Evolutionary conservation across 92 coral and sea anemone genomes (phyloP).

Genomic region (Heteractis magnifica): DNA sequence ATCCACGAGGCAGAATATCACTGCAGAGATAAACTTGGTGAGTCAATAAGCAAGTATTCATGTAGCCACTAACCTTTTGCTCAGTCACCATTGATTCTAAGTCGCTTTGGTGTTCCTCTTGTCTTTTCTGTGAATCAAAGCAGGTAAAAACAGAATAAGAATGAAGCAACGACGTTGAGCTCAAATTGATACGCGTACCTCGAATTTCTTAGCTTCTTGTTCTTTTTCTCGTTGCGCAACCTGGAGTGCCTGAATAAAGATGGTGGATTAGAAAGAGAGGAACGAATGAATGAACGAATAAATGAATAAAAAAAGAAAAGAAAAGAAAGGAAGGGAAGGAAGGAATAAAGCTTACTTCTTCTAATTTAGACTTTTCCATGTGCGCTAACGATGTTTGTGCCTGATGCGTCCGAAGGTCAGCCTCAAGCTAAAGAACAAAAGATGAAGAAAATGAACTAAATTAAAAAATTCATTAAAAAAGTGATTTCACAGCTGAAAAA

Average conservation of each 20-base stretch:
- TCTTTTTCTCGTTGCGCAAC: conserved; percentile 51
- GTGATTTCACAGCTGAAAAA: no score
- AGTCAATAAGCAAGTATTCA: not conserved
- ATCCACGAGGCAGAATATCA: no score
- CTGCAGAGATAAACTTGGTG: no score
- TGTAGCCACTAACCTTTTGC: conserved; percentile 46
- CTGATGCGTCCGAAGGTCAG: conserved; percentile 54
- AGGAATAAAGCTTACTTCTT: conserved; percentile 42
- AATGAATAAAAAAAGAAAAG: not conserved
- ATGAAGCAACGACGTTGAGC: not conserved
- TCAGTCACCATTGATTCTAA: conserved; percentile 48
- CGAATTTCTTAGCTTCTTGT: conserved; percentile 56
- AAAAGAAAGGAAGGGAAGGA: not conserved
- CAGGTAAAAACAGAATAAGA: not conserved
- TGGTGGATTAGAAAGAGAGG: not conserved
- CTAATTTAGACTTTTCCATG: conserved; percentile 59
- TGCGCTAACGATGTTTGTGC: conserved; percentile 56
- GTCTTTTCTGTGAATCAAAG: conserved; percentile 43
- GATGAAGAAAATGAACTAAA: not conserved
- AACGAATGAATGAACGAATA: not conserved
- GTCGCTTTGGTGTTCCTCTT: conserved; percentile 51
- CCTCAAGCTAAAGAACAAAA: conserved; percentile 39
- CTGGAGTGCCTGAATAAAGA: conserved; percentile 50
- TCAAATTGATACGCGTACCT: conserved; percentile 28
- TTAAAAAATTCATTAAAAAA: not conserved